Base-by-base conservation (phyloP, 2,888 invertebrate genomes). In the Aphodius sticticus region DNA sequence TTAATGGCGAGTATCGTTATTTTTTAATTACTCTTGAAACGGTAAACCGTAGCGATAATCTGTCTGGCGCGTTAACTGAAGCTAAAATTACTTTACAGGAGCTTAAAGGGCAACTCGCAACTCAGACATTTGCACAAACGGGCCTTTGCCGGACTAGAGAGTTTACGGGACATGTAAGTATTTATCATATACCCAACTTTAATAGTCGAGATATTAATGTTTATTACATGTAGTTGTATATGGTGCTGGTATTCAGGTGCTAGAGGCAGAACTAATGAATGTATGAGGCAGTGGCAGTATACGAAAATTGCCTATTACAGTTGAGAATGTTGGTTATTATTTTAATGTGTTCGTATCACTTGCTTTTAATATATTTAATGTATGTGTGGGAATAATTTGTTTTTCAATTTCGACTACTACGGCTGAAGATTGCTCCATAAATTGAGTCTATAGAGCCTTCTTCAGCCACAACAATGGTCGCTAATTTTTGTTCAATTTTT, bases 121-220 rank as follows among this genome's bases (percentile, higher is more conserved):
- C 88, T 96, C 78, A 91, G 87, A 78, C 88, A 89, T 76, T 88
- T 95, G 69, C 93, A 95, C 84, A 91, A 91, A 7, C 90, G 92
- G 85, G 94, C 95, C 2, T 96, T 96, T 85, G 90, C 91, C 77
- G 95, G 95, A 70, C 92, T 94, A 76, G 89, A 93, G 79, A 92
- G 93, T 82, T 90, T 96, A 76, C 90, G 93, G 82, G 92, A 93
- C 86, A 89, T 96, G 95, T 95, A 90, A 93, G 95, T 90, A 82
- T 77, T 53, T 35, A 53, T 53, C 53, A 53, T 53, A 53, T 53
- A 53, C 1, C 53, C 6, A 7, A 69, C 15, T 26, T 77, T 77
- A 14, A 77, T 69, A 12, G 69, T n/a, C 2, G 16, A 6, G 16
- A 69, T 69, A 26, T 77, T 77, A 12, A 69, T 16, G 38, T 77